Evolutionary conservation across 2,888 invertebrate genomes (phyloP), one percentile per base, ranked within the genome.

Genomic region (Drosophila leonis): DNA sequence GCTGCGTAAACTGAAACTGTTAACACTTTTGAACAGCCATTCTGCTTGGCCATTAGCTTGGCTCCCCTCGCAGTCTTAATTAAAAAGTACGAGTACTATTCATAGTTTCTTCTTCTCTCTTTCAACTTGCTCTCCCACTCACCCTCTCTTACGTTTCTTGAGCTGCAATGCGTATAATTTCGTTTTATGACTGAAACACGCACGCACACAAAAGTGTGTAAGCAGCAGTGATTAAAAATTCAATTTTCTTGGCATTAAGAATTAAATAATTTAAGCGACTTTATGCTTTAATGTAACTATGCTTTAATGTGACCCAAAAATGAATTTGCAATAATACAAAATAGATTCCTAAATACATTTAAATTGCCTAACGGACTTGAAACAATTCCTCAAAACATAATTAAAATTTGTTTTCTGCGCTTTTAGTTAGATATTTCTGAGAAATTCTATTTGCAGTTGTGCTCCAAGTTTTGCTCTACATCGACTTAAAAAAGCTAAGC

Each of bases 41-140:
- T 48, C 77, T 44, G 60, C 72, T 72, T 37, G 65, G 49, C 72
- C 77, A 83, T 88, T 76, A 80, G 77, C 77, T 48, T 27, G 18
- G n/a, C 66, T 55, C 46, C 65, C 63, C 70, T 59, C 60, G 55
- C 55, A 60, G 69, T 69, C 78, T 78, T 84, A 89, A 84, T 84
- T 84, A 84, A 84, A 84, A 84, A 89, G 77, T 82, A 69, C 62
- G 61, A 65, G 68, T 46, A 66, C 85, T 80, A 72, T 82, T 79
- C 75, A 71, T 74, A 73, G 69, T 73, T 75, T 41, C 60, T 42
- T 44, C 24, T 29, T 2, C 13, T 20, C 20, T 29, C 39, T 44
- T 12, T 5, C 29, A 9, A 9, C 46, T 12, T 20, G 6, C 82
- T 63, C 79, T 75, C 33, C 13, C 51, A 3, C 46, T 31, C 13